Conservation (phyloP, 2,888 invertebrate species). For the Perizoma flavofasciatum region DNA sequence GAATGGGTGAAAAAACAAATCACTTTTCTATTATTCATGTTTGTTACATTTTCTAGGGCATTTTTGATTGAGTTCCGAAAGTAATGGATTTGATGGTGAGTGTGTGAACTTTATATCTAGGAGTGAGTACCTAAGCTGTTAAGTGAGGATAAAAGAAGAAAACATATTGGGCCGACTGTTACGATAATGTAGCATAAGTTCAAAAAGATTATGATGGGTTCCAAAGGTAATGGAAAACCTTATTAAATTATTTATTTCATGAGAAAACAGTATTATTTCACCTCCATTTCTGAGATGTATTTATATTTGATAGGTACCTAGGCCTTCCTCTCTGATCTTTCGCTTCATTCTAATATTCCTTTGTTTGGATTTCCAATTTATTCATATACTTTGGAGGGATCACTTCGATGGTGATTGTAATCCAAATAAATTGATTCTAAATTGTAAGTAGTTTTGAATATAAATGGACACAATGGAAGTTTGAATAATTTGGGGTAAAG, state of each 20-base stretch:
- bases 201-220: neutral
- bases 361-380: constrained; percentile 28
- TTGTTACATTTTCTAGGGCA: too few species aligned
- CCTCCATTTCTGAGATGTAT: constrained; percentile 29
- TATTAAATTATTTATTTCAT: constrained; percentile 33
- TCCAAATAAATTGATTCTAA: constrained; percentile 14
- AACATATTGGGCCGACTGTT: too few species aligned
- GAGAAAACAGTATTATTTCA: constrained; percentile 31
- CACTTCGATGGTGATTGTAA: constrained; percentile 8
- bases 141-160: too few species aligned
- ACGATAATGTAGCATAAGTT: constrained; percentile 1
- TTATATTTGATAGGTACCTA: constrained; percentile 23
- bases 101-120: too few species aligned
- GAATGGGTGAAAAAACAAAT: too few species aligned
- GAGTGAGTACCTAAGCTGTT: too few species aligned
- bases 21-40: too few species aligned
- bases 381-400: constrained; percentile 11
- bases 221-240: constrained; percentile 25
- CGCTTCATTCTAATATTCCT: constrained; percentile 26
- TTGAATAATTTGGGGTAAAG: too few species aligned
- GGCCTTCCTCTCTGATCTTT: constrained; percentile 19
- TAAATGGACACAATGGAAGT: neutral
- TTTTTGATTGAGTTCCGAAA: too few species aligned
- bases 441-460: constrained; percentile 6
- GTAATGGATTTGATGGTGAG: too few species aligned